Evolutionary conservation across 2,113 vertebrate genomes (phyloP), one percentile per base, ranked within the genome.

Genomic region (Grus americana): DNA sequence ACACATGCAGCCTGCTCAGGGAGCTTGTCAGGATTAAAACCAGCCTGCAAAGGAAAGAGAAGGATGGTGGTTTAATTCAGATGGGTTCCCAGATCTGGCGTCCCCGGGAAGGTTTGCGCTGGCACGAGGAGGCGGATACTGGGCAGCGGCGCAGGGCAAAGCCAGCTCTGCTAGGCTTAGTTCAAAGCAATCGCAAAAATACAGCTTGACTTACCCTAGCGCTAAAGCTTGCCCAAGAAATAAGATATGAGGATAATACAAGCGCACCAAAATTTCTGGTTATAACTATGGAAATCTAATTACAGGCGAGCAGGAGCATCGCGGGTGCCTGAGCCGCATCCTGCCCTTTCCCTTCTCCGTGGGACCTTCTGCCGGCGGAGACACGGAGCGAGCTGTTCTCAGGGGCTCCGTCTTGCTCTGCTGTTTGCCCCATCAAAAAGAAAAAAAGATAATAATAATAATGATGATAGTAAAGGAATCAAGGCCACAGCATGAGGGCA

Each of bases 311-410:
- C 44, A 49, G 79, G 36, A 88, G 54, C 34, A 30, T 34, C 6
- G 1, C 1, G 2, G 72, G 19, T 0, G 3, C 42, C 47, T 18
- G 59, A 47, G 22, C 50, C 12, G 0, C 22, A 19, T 65, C 89
- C 79, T 38, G 50, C 66, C 65, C 81, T 73, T 76, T 36, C 34
- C 34, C 38, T 49, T 11, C 29, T 11, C 66, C 10, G 0, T 8
- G n/a, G 34, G 46, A 76, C 46, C 40, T 88, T 55, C 57, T 66
- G n/a, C 23, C 1, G 0, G 15, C 20, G 12, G 16, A 62, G 42
- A 62, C 0, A 1, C 0, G 1, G 55, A 59, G 32, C 0, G 17
- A 79, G 44, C 30, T 44, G 40, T 11, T 73, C 72, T 38, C 40
- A 13, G 38, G 49, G 40, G 23, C 21, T 75, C 42, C 12, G 3